A percentile compares a stretch with the other conserved stretches of the same genome.
These are phyloP conservation scores for Antrozous pallidus DNA, from an alignment of 2,797 vertebrate genomes.

Conservation along the genomic window DNA sequence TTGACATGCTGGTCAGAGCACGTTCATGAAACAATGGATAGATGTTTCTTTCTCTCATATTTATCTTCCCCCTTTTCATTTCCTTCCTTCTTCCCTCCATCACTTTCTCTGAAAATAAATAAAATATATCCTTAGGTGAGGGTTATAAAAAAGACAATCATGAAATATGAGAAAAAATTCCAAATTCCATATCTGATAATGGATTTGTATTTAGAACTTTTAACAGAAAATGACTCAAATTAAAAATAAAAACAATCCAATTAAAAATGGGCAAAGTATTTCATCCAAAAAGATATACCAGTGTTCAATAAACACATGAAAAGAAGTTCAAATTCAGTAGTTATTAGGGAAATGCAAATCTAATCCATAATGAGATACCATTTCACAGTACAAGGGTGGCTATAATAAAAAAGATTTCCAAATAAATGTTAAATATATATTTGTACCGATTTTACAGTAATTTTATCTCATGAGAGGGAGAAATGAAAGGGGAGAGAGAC, in stretches of 20 bases:
- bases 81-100: no score
- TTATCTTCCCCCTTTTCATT: no score
- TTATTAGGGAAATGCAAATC: background rate
- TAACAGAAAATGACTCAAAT: background rate
- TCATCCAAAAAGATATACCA: background rate
- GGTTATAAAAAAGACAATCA: background rate
- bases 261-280: background rate
- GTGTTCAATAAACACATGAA: background rate
- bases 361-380: background rate
- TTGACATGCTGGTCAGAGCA: no score
- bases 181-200: background rate
- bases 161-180: background rate
- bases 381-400: background rate
- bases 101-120: no score
- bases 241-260: background rate
- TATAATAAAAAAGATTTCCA: background rate
- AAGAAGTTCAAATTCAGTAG: background rate
- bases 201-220: background rate
- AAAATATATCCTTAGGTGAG: no score
- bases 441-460: background rate
- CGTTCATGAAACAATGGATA: no score
- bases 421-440: background rate
- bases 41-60: no score
- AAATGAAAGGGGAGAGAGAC: background rate
- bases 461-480: background rate